These are phyloP conservation scores for Orientallactaga bullata DNA, from an alignment of 2,113 vertebrate genomes.

Conservation along the genomic window DNA sequence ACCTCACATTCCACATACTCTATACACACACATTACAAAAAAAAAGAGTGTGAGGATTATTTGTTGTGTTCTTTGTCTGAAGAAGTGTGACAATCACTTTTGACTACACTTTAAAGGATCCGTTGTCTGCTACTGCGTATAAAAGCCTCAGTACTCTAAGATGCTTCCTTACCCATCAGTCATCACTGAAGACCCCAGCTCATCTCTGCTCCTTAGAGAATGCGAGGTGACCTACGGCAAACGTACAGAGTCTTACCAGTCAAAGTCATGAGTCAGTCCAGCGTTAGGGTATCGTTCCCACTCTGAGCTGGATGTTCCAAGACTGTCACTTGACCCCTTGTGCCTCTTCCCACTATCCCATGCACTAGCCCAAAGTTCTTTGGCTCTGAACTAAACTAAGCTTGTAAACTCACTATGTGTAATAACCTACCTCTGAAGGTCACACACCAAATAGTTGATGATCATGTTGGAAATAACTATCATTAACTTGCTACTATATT, in stretches of 20 bases:
- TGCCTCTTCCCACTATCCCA: neutral
- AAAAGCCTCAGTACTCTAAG: constrained; percentile 41
- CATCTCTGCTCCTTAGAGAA: constrained; percentile 52
- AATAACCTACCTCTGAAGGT: neutral
- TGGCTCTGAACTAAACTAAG: neutral
- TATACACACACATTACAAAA: neutral
- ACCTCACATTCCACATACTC: too few species aligned
- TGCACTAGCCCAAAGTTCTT: neutral
- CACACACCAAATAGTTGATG: neutral
- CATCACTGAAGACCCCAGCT: constrained; percentile 14
- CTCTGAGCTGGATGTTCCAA: neutral
- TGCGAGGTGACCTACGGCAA: constrained; percentile 21
- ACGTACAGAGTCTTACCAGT: neutral
- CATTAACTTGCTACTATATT: neutral
- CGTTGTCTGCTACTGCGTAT: neutral
- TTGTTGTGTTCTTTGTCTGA: constrained; percentile 18
- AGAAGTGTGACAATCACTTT: constrained; percentile 15
- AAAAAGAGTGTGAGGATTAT: constrained; percentile 26
- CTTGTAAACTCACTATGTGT: neutral
- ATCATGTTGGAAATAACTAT: neutral
- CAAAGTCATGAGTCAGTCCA: constrained; percentile 25
- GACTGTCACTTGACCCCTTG: neutral
- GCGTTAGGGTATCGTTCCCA: neutral
- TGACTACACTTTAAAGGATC: constrained; percentile 32
- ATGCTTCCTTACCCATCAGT: constrained; percentile 21